Conservation (phyloP, 2,797 vertebrate genomes). For the Austrolebias charrua region DNA sequence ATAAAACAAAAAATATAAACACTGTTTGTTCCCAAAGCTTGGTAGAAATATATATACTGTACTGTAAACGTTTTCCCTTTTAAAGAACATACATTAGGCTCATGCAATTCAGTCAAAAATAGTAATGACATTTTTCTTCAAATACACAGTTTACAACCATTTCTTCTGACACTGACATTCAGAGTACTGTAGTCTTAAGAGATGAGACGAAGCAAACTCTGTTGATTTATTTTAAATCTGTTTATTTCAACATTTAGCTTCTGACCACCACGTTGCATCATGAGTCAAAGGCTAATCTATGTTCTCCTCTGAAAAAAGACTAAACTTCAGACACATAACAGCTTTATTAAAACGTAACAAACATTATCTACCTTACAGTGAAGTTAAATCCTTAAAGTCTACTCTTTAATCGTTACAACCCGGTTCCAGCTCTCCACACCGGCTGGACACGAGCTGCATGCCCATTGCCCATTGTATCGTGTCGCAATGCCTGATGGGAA, state of each 20-base stretch:
- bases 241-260: neutral
- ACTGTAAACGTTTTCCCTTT: too few relatives aligned
- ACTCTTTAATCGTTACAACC: neutral
- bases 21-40: too few relatives aligned
- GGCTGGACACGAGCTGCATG: slow-evolving; percentile 14
- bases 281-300: neutral
- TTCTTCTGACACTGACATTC: neutral
- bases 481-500: slow-evolving; percentile 61
- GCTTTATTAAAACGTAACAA: neutral
- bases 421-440: rapidly evolving
- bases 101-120: too few relatives aligned
- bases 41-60: too few relatives aligned
- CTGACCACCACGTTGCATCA: neutral
- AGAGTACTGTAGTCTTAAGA: neutral
- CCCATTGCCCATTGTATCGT: rapidly evolving
- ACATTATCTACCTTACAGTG: slow-evolving; percentile 33
- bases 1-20: too few relatives aligned
- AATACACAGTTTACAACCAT: too few relatives aligned
- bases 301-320: neutral
- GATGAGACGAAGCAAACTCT: neutral
- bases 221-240: neutral
- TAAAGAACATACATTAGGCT: too few relatives aligned
- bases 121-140: too few relatives aligned
- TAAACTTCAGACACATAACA: neutral
- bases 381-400: slow-evolving; percentile 18